Conservation (phyloP, 2,113 vertebrate genomes). For the Trematocara unimaculatum region DNA sequence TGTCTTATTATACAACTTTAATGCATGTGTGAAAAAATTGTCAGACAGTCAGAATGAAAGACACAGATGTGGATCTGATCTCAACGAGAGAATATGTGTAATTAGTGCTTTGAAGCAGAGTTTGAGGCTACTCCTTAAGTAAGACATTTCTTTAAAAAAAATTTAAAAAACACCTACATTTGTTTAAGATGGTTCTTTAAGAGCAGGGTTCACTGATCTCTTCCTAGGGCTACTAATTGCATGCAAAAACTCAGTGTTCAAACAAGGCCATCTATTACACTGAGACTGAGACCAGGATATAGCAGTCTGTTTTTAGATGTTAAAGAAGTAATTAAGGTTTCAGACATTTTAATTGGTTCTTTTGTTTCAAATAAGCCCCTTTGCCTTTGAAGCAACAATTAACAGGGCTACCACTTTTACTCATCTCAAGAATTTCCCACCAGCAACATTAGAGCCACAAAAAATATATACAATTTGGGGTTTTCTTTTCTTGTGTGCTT, state of each 20-base stretch:
- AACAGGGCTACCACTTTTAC: conserved; percentile 10
- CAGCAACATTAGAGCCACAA: neutral
- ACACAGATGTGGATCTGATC: neutral
- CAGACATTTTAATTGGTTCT: conserved; percentile 67
- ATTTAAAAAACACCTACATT: neutral
- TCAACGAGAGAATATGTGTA: neutral
- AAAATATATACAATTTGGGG: neutral
- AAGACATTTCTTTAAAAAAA: neutral
- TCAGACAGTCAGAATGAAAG: neutral
- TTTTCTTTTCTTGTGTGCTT: neutral
- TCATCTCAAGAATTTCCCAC: conserved; percentile 48
- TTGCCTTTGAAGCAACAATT: conserved; percentile 64
- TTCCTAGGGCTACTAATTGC: conserved; percentile 50
- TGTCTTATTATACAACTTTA: neutral
- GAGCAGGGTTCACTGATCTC: conserved; percentile 10
- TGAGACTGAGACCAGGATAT: conserved; percentile 17
- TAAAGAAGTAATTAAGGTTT: conserved; percentile 64
- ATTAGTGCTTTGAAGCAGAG: neutral
- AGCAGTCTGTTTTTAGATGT: conserved; percentile 40
- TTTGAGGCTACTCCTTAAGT: neutral
- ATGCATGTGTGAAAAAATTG: neutral
- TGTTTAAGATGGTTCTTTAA: conserved; percentile 17
- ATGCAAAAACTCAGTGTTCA: conserved; percentile 33
- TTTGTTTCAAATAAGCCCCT: conserved; percentile 59
- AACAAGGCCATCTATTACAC: conserved; percentile 50